A percentile compares a stretch with the other conserved stretches of the same genome.
phyloP scores from a whole-genome alignment of 2,888 invertebrate genomes.

The Seira ritae region DNA sequence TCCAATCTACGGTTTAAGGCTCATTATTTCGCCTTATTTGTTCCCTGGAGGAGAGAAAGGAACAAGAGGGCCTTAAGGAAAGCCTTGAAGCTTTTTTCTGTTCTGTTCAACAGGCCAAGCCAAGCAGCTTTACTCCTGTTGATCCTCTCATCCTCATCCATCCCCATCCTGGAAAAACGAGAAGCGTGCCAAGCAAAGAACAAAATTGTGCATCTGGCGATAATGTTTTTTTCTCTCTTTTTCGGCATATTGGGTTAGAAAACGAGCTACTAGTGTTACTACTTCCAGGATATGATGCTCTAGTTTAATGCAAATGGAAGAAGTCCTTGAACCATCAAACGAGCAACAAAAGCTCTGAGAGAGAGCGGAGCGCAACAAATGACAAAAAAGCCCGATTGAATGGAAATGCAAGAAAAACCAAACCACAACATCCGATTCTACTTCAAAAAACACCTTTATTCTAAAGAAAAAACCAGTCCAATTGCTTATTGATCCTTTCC shows the following conservation, averaged over 20 bases:
- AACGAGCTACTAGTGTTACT: slow-evolving; percentile 24
- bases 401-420: slow-evolving; percentile 34
- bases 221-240: not conserved
- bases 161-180: slow-evolving; percentile 35
- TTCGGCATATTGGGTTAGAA: not conserved
- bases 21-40: not conserved
- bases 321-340: slow-evolving; percentile 62
- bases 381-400: slow-evolving; percentile 45
- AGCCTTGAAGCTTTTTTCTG: not conserved
- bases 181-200: slow-evolving; percentile 59
- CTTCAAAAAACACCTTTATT: slow-evolving; percentile 28
- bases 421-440: slow-evolving; percentile 61
- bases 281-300: slow-evolving; percentile 45
- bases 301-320: slow-evolving; percentile 37
- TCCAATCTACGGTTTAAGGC: slow-evolving; percentile 1
- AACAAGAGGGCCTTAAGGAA: slow-evolving; percentile 7
- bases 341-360: slow-evolving; percentile 4
- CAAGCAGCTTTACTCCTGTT: too few species aligned
- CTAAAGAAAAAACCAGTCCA: not conserved
- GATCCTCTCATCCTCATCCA: not conserved
- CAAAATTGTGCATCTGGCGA: slow-evolving; percentile 8
- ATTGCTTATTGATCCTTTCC: slow-evolving; percentile 5
- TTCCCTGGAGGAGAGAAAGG: slow-evolving; percentile 8
- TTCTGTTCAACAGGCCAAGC: slow-evolving; percentile 61
- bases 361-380: slow-evolving; percentile 38